Conservation (phyloP, 2,113 vertebrate species). For the Sturnira hondurensis region DNA sequence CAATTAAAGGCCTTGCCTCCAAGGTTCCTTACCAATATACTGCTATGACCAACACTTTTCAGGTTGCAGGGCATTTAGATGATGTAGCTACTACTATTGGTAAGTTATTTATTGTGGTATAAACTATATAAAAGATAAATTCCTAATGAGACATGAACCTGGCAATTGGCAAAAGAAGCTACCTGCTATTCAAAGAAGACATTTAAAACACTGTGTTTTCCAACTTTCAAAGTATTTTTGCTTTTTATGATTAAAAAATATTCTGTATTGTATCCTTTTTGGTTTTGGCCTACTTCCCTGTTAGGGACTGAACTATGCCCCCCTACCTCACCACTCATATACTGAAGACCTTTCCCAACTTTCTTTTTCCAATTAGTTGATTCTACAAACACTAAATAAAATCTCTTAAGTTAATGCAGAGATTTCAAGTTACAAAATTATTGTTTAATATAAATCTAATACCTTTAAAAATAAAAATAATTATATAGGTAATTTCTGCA, state of each 20-base stretch:
- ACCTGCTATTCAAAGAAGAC: neutral
- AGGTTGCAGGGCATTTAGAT: neutral
- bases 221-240: neutral
- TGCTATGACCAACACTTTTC: neutral
- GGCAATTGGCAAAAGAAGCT: neutral
- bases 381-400: neutral
- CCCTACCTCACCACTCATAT: neutral
- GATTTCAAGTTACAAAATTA: neutral
- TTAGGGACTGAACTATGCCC: neutral
- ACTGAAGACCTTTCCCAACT: neutral
- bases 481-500: neutral
- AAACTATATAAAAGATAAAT: neutral
- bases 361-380: neutral
- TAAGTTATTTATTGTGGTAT: neutral
- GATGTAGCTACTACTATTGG: neutral
- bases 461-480: neutral
- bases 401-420: neutral
- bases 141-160: neutral
- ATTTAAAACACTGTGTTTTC: neutral
- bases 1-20: neutral
- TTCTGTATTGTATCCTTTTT: neutral
- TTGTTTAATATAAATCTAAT: neutral
- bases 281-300: neutral
- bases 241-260: neutral
- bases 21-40: neutral